Base-by-base conservation (phyloP, 2,113 vertebrate species). In the Azemiops feae region DNA sequence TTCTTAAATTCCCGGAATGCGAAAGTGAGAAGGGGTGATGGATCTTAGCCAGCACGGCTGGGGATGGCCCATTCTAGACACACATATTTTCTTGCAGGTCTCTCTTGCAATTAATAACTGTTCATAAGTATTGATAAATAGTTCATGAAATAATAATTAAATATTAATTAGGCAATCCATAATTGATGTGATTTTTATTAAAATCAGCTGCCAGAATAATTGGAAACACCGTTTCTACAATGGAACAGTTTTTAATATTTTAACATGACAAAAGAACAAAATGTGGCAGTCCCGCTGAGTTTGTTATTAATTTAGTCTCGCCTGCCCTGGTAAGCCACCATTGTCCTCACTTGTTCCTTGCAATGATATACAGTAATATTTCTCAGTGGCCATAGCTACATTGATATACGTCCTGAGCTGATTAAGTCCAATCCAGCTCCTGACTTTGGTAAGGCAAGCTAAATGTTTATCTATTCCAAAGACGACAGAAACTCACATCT, bases 251-350 rank as follows among this genome's bases (percentile, higher is more conserved):
- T 88, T 88, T 53, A 50, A 88, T 55, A 55, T 88, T 54, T 54
- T 54, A 88, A 88, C 22, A 54, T 55, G n/a, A 87, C 30, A 22
- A 53, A 34, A 22, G n/a, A 39, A 34, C 9, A 34, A 54, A 54
- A 88, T 20, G 25, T 88, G 8, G n/a, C 52, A 2, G n/a, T 54
- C 52, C 87, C 20, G 14, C 47, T 53, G 27, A 11, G 58, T 81
- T 43, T 45, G 81, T 89, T 93, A 22, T 52, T 89, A 91, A 90
- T 60, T 88, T 93, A 93, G 92, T 92, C 93, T 89, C 4, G 43
- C 95, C 95, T 96, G 95, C 87, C 94, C 90, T 52, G 91, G 64
- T 95, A 96, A 87, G 95, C 95, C 93, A 88, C 52, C 43, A 58
- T 50, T 89, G 52, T 39, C 91, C 47, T 1, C 34, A 45, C 10